These are phyloP conservation scores for Drosophila suzukii DNA, from an alignment of 1,140 invertebrate species.

Conservation along the genomic window DNA sequence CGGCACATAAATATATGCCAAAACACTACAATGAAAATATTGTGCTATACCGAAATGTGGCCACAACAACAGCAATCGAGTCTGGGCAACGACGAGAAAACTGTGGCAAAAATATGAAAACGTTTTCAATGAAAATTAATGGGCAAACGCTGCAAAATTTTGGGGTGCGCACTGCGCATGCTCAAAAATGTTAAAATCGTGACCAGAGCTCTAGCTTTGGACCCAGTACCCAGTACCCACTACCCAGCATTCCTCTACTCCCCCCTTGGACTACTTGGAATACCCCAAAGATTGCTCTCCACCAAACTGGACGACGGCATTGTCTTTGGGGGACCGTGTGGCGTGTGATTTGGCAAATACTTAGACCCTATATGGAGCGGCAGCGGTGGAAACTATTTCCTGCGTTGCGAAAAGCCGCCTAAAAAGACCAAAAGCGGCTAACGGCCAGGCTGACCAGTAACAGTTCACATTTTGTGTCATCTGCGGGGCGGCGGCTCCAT, in stretches of 20 bases:
- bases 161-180: slow-evolving; percentile 79
- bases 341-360: slow-evolving; percentile 82
- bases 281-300: slow-evolving; percentile 16
- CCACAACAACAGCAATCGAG: slow-evolving; percentile 41
- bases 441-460: slow-evolving; percentile 20
- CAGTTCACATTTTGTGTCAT: slow-evolving; percentile 75
- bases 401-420: slow-evolving; percentile 65
- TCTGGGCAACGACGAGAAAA: slow-evolving; percentile 45
- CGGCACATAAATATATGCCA: slow-evolving; percentile 83
- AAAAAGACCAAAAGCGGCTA: slow-evolving; percentile 26
- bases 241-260: background rate
- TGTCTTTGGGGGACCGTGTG: slow-evolving; percentile 65
- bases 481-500: slow-evolving; percentile 65
- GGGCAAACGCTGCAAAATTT: slow-evolving; percentile 80
- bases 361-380: slow-evolving; percentile 80
- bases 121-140: slow-evolving; percentile 83
- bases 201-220: slow-evolving; percentile 62
- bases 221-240: background rate
- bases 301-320: slow-evolving; percentile 51
- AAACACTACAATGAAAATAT: slow-evolving; percentile 83
- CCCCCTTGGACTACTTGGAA: slow-evolving; percentile 9
- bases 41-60: slow-evolving; percentile 56
- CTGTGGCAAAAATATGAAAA: slow-evolving; percentile 81
- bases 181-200: slow-evolving; percentile 83
- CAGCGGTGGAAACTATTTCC: slow-evolving; percentile 67